Evolutionary conservation across 1,140 invertebrate genomes (phyloP), one percentile per base, ranked within the genome.

Genomic region (Rhagoletis pomonella): DNA sequence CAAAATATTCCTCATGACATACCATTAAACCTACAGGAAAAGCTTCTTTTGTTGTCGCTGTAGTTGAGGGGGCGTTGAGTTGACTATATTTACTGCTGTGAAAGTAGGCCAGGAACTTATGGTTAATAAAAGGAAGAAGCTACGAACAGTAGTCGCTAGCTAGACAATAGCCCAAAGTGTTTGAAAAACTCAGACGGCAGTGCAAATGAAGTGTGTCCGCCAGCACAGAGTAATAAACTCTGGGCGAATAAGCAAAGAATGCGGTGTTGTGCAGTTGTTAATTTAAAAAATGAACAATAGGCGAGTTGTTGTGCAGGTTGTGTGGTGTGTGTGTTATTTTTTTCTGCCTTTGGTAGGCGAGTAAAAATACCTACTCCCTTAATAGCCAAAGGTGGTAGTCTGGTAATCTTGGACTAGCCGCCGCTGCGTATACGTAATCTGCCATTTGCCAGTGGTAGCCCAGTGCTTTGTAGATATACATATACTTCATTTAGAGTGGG

Each of bases 141-240:
- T 17, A 62, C 12, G 4, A 1, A 14, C 17, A 62, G 60, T 14
- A 50, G 4, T 17, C 9, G 47, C 47, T 50, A 81, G 73, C 73
- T 81, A 81, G 73, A 81, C 73, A 81, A 50, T 81, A 81, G 73
- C 73, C 44, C 73, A 58, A 29, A 81, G 73, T 81, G 55, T 81
- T 29, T 81, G 73, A 55, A 47, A 19, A 17, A 19, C 73, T 17
- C 73, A 81, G 73, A 58, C 73, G 44, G 19, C n/a, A 12, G 17
- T 58, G 73, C 17, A 81, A 55, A 81, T 81, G 47, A 58, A 81
- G 17, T 81, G 29, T 29, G 73, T 9, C 47, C 73, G 73, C 14
- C 42, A 39, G 12, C 19, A 55, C 19, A 55, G 73, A 55, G 47
- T 19, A 81, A 81, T 81, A 81, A 81, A 81, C 73, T 55, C 7